phyloP scores from a whole-genome alignment of 2,888 invertebrate genomes.

The Tyria jacobaeae region DNA sequence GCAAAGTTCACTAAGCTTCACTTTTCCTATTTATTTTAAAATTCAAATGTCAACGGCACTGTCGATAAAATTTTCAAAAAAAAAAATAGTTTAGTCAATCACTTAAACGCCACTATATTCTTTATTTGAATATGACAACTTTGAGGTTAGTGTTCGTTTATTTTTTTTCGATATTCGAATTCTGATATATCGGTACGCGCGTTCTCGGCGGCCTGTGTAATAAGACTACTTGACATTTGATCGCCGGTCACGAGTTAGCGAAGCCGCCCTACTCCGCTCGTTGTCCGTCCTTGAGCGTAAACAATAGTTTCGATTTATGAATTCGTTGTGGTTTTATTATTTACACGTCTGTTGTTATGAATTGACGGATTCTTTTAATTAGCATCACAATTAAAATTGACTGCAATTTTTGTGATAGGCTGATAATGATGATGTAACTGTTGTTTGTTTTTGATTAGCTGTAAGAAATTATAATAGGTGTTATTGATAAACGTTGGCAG shows the following conservation, averaged over 20 bases:
- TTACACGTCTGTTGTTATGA: slow-evolving; percentile 31
- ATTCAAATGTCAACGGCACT: slow-evolving; percentile 37
- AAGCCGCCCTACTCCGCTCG: slow-evolving; percentile 48
- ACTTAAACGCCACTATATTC: slow-evolving; percentile 29
- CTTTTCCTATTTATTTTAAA: slow-evolving; percentile 36
- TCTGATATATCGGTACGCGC: slow-evolving; percentile 49
- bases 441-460: slow-evolving; percentile 5
- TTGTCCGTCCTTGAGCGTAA: slow-evolving; percentile 47
- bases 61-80: slow-evolving; percentile 22
- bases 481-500: not conserved
- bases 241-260: slow-evolving; percentile 47
- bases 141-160: slow-evolving; percentile 33
- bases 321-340: slow-evolving; percentile 42
- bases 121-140: slow-evolving; percentile 10
- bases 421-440: too few relatives aligned
- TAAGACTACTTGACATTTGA: slow-evolving; percentile 54
- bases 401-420: too few relatives aligned
- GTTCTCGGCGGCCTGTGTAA: slow-evolving; percentile 35
- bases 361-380: slow-evolving; percentile 38
- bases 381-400: slow-evolving; percentile 30
- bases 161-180: slow-evolving; percentile 51
- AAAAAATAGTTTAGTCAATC: slow-evolving; percentile 18
- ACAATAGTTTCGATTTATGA: slow-evolving; percentile 49
- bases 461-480: not conserved
- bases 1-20: slow-evolving; percentile 46